phyloP scores from a whole-genome alignment of 2,113 vertebrate genomes.

The Gadus chalcogrammus region DNA sequence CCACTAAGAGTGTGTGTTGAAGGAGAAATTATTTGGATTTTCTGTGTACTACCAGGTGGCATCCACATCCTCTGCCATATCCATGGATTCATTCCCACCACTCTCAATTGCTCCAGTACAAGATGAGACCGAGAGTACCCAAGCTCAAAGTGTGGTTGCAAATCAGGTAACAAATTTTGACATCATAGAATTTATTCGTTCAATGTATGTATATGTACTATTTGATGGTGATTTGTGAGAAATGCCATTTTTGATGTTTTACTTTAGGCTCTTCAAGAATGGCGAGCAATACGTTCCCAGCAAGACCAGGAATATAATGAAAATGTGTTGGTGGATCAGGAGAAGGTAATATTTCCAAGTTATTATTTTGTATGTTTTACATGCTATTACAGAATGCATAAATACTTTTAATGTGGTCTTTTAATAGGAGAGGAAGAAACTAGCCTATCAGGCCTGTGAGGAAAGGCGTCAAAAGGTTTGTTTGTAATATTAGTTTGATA shows the following conservation, averaged over 20 bases:
- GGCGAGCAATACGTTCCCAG: neutral
- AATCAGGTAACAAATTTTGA: neutral
- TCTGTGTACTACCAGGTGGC: conserved; percentile 7
- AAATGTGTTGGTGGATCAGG: neutral
- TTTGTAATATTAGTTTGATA: neutral
- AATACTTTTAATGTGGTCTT: neutral
- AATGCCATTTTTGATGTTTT: too few species aligned
- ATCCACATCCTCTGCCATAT: neutral
- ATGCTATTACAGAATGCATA: neutral
- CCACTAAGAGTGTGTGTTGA: neutral
- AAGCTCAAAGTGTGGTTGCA: too few species aligned
- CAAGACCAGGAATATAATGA: conserved; percentile 10
- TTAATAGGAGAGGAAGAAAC: neutral
- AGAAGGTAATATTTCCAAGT: neutral
- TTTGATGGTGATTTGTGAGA: too few species aligned
- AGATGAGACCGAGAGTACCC: neutral
- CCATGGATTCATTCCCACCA: neutral
- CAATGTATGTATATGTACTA: too few species aligned
- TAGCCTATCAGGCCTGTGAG: neutral
- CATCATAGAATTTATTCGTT: neutral
- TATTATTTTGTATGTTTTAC: conserved; percentile 2
- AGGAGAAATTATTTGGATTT: conserved; percentile 1
- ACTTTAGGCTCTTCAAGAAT: conserved; percentile 6
- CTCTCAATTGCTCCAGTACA: neutral
- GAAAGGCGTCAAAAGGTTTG: neutral